Base-by-base conservation (phyloP, 2,113 vertebrate species). In the Theristicus caerulescens region DNA sequence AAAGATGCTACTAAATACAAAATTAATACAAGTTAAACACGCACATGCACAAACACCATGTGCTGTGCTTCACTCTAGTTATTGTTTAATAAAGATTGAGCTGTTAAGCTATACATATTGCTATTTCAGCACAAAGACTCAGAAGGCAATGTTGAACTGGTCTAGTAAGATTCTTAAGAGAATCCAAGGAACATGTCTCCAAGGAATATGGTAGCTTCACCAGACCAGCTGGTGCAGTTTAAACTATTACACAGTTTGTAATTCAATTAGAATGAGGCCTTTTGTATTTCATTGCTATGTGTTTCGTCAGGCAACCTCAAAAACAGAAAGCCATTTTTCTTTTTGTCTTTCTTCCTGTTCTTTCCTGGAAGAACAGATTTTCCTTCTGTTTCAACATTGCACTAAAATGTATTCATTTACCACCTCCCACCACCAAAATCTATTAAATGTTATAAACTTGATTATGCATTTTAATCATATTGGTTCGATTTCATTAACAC, bases 231-330 rank as follows among this genome's bases (percentile, higher is more conserved):
- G 96, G 94, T 96, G 73, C 54, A 98, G 94, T 96, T 97, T 98
- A 97, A 97, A 96, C 87, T 96, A 97, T 98, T 98, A 98, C 57
- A 98, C 78, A 98, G 96, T 91, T 92, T 95, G 88, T 96, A 98
- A 98, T 97, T 98, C 93, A 97, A 93, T 97, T 97, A 97, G 91
- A 96, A 97, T 54, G 42, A 94, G 59, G 64, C 10, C 74, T 97
- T 94, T 94, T 94, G 94, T 96, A 94, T 83, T 95, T n/a, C 34
- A 70, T 40, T 85, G 94, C 58, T 77, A 59, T 83, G 62, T 74
- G 57, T 90, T 96, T 95, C 84, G 93, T 86, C 77, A 97, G 94
- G 61, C 44, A 97, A 76, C 58, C 88, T 97, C 84, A 97, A 93
- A 95, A 93, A 32, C 73, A 86, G 82, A 95, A 67, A 86, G 14